Percentiles rank a stretch among this genome's conserved stretches.
These are phyloP conservation scores for Orycteropus afer DNA, from an alignment of 2,113 vertebrate genomes.

Conservation along the genomic window DNA sequence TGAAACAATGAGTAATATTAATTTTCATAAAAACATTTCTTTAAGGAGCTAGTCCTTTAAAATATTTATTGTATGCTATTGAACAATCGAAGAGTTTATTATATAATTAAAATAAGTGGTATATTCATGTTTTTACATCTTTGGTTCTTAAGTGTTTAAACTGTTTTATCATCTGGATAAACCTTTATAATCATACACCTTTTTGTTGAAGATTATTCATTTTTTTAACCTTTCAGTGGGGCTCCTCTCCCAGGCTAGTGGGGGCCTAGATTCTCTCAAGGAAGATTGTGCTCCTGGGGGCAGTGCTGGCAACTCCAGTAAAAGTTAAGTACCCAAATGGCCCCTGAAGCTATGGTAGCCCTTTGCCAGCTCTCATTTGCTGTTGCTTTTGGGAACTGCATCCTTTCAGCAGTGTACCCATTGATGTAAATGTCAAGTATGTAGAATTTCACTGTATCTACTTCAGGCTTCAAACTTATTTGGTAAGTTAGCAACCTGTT, in stretches of 20 bases:
- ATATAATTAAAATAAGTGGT: not conserved
- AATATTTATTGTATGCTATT: not conserved
- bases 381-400: not conserved
- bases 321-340: not conserved
- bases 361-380: not conserved
- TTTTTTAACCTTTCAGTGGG: not conserved
- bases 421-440: not conserved
- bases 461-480: slow-evolving; percentile 6
- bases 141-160: not conserved
- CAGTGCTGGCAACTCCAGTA: not conserved
- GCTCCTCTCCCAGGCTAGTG: not conserved
- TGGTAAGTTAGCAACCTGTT: not conserved
- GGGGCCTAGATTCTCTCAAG: not conserved
- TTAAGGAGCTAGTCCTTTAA: not conserved
- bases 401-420: not conserved
- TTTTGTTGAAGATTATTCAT: not conserved
- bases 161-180: slow-evolving; percentile 2
- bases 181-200: not conserved
- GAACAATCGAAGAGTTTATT: slow-evolving; percentile 12
- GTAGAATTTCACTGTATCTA: not conserved
- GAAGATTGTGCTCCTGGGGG: not conserved
- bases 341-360: not conserved
- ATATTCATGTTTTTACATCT: not conserved
- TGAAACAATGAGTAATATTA: too few species aligned
- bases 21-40: slow-evolving; percentile 11